phyloP scores from a whole-genome alignment of 2,888 invertebrate species.

The Pedicia rivosa region DNA sequence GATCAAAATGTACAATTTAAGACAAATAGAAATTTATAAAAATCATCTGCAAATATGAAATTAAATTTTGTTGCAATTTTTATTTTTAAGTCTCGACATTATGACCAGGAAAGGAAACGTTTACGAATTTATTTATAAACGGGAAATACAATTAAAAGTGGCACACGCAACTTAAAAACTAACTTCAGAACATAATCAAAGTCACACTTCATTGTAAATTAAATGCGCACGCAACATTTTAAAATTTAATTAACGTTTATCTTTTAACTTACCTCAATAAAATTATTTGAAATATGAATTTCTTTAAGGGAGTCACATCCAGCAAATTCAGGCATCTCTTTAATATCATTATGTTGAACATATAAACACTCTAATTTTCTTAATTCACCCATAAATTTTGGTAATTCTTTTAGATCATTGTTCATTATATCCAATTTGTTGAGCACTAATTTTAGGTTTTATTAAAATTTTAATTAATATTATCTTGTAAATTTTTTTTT shows the following conservation, averaged over 20 bases:
- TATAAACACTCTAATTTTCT: constrained; percentile 59
- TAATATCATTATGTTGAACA: constrained; percentile 68
- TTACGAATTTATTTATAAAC: no score
- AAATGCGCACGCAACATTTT: no score
- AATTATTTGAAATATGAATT: constrained; percentile 70
- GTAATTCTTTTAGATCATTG: constrained; percentile 48
- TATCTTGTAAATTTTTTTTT: no score
- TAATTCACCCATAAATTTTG: constrained; percentile 51
- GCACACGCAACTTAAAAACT: not conserved
- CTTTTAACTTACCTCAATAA: constrained; percentile 48
- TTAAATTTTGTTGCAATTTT: no score
- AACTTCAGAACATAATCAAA: constrained; percentile 4
- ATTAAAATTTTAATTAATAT: not conserved
- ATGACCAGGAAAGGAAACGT: no score
- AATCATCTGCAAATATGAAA: not conserved
- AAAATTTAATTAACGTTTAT: no score
- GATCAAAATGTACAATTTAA: not conserved
- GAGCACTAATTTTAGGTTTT: constrained; percentile 26
- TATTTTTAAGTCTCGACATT: no score
- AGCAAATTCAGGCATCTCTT: constrained; percentile 54
- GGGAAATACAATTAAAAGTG: no score
- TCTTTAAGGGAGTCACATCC: constrained; percentile 64
- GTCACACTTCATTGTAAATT: no score
- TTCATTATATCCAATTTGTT: constrained; percentile 56
- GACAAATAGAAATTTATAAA: not conserved